A percentile compares a stretch with the other conserved stretches of the same genome.
These are phyloP conservation scores for Hyperoodon ampullatus DNA, from an alignment of 2,113 vertebrate species.

Conservation along the genomic window DNA sequence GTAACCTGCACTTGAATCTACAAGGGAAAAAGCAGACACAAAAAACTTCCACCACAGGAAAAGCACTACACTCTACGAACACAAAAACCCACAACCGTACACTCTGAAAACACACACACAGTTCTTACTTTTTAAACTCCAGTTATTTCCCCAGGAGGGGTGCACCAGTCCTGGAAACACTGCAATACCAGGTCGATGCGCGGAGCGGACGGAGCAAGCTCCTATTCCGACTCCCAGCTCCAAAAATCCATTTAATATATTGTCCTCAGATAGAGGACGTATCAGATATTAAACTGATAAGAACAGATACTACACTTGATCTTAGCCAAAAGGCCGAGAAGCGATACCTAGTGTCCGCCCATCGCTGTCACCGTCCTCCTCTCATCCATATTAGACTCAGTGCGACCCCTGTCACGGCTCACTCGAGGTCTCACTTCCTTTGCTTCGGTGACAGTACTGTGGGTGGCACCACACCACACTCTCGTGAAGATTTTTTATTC, in stretches of 20 bases:
- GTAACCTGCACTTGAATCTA: accelerated
- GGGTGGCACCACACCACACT: too few relatives aligned
- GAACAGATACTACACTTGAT: neutral
- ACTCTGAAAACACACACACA: too few relatives aligned
- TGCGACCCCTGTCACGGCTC: neutral
- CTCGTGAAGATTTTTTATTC: neutral
- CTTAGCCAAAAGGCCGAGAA: neutral
- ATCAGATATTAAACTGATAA: neutral
- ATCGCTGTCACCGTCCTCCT: accelerated
- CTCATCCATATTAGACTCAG: accelerated
- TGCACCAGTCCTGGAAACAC: accelerated
- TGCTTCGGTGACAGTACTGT: neutral
- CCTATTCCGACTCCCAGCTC: conserved; percentile 59
- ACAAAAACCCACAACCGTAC: accelerated
- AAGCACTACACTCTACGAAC: accelerated
- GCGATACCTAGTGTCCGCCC: accelerated
- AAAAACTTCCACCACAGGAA: accelerated
- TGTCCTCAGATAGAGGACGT: accelerated
- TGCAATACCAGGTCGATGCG: conserved; percentile 81
- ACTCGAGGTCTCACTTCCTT: neutral
- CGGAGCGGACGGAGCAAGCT: conserved; percentile 83
- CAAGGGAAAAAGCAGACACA: too few relatives aligned
- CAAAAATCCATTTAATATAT: conserved; percentile 1
- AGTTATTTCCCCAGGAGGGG: accelerated
- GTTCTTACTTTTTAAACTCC: accelerated